Percentiles rank a stretch among this genome's conserved stretches.
phyloP scores from a whole-genome alignment of 2,113 vertebrate genomes.

The Rhineura floridana region DNA sequence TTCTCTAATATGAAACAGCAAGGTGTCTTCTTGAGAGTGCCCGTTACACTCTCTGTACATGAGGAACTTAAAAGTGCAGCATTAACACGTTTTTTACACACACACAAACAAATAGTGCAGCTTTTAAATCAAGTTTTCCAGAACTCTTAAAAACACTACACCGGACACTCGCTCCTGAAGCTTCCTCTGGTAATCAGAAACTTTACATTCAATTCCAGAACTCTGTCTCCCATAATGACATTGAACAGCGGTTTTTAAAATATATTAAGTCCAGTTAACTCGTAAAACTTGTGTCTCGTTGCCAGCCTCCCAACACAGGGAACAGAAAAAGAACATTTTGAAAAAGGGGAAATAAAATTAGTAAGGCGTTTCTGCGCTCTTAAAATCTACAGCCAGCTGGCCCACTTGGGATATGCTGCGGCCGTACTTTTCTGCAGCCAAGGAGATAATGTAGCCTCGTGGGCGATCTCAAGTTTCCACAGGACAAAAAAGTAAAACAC shows the following conservation, averaged over 20 bases:
- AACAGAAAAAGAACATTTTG: background rate
- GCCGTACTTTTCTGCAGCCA: background rate
- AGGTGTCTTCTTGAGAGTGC: too few relatives aligned
- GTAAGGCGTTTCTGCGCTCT: constrained; percentile 15
- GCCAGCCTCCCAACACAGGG: background rate
- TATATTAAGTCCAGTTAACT: background rate
- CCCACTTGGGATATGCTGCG: rapidly evolving
- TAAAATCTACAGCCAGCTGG: rapidly evolving
- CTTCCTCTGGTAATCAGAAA: background rate
- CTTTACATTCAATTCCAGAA: background rate
- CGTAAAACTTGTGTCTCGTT: background rate
- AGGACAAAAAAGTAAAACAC: background rate
- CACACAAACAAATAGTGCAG: background rate
- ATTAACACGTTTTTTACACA: rapidly evolving
- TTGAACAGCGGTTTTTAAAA: constrained; percentile 30
- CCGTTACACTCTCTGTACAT: background rate
- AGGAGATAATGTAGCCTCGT: rapidly evolving
- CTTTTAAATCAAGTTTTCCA: background rate
- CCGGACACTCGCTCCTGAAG: background rate
- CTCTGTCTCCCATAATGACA: background rate
- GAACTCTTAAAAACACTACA: rapidly evolving
- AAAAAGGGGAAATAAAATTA: constrained; percentile 24
- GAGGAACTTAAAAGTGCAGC: constrained; percentile 6
- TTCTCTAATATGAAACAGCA: background rate
- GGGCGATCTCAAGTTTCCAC: rapidly evolving